Evolutionary conservation across 2,797 vertebrate genomes (phyloP).

Genomic region (Myotis planiceps): DNA sequence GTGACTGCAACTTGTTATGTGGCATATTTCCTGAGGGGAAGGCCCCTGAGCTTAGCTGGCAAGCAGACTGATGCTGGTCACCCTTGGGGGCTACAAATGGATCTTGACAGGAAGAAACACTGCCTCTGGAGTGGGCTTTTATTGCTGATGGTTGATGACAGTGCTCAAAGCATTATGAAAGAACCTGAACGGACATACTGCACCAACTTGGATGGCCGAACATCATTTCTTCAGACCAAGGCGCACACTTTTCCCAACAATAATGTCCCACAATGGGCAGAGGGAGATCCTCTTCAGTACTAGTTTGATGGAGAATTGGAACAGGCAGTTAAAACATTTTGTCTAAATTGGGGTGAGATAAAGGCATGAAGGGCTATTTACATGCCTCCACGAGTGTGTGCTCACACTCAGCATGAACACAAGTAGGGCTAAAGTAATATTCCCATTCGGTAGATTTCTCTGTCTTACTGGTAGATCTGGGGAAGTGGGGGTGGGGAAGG

Average conservation of each 20-base stretch:
- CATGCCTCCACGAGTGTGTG: neutral
- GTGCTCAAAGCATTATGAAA: neutral
- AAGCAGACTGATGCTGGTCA: neutral
- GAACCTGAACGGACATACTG: neutral
- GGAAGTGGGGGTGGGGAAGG: neutral
- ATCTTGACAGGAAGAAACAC: neutral
- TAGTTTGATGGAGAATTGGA: neutral
- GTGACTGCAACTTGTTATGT: neutral
- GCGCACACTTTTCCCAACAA: neutral
- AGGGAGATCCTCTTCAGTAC: neutral
- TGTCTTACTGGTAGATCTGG: neutral
- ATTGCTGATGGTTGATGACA: neutral
- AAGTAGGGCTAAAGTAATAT: neutral
- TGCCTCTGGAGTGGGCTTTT: neutral
- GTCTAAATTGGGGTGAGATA: neutral
- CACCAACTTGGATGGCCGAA: neutral
- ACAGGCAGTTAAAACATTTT: neutral
- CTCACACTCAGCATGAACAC: neutral
- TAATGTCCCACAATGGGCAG: neutral
- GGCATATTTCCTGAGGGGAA: no score
- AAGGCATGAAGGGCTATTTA: neutral
- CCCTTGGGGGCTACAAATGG: neutral
- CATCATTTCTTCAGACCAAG: neutral
- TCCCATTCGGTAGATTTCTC: neutral
- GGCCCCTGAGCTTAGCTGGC: neutral